These are phyloP conservation scores for Nymphalis io DNA, from an alignment of 1,140 invertebrate genomes.

Conservation along the genomic window DNA sequence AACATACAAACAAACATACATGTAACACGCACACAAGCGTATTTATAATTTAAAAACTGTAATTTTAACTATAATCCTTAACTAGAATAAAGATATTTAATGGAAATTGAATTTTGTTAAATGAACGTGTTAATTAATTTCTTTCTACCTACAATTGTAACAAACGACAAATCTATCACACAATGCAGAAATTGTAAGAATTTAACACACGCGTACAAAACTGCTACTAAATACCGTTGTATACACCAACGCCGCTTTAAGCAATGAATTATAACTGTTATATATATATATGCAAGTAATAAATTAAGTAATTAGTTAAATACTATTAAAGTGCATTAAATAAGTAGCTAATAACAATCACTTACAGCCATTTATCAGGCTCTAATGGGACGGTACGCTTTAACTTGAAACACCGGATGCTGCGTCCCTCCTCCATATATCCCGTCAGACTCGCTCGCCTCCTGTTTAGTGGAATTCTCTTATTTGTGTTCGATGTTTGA, in stretches of 20 bases:
- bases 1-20: too few species aligned
- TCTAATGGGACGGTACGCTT: slow-evolving; percentile 28
- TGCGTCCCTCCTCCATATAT: slow-evolving; percentile 29
- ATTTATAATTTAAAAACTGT: too few species aligned
- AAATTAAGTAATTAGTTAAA: slow-evolving; percentile 2
- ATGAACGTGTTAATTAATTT: too few species aligned
- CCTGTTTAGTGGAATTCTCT: slow-evolving; percentile 27
- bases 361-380: slow-evolving; percentile 31
- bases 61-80: too few species aligned
- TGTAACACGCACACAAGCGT: too few species aligned
- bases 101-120: too few species aligned
- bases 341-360: slow-evolving; percentile 23
- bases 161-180: too few species aligned
- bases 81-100: too few species aligned
- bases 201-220: too few species aligned
- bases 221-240: too few species aligned
- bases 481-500: slow-evolving; percentile 27
- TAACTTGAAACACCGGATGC: slow-evolving; percentile 33
- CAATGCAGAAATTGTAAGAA: too few species aligned
- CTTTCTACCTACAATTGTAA: too few species aligned
- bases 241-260: background rate
- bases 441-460: slow-evolving; percentile 38
- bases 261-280: background rate
- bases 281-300: background rate
- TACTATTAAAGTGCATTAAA: background rate